A percentile compares a stretch with the other conserved stretches of the same genome.
Conservation (phyloP, 2,797 vertebrate species). For the Bovichtus diacanthus region DNA sequence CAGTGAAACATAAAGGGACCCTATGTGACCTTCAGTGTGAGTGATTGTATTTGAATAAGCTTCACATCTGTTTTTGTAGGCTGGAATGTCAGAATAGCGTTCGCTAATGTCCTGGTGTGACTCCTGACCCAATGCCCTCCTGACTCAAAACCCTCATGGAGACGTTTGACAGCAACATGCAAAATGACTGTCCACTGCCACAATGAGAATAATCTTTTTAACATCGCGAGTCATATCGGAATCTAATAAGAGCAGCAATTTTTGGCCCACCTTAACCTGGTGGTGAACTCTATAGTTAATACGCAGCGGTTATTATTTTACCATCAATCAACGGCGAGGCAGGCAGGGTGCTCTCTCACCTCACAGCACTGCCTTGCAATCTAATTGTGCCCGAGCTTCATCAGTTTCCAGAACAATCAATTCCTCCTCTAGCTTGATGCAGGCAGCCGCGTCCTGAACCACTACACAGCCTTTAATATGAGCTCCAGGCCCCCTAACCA, state of each 20-base stretch:
- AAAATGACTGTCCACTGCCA: conserved; percentile 61
- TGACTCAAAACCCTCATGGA: conserved; percentile 26
- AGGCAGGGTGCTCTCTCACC: conserved; percentile 89
- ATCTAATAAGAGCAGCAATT: conserved; percentile 93
- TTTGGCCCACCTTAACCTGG: conserved; percentile 94
- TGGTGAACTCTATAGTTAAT: conserved; percentile 98
- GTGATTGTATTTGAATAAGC: conserved; percentile 75
- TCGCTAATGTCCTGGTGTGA: conserved; percentile 57
- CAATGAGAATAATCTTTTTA: conserved; percentile 75
- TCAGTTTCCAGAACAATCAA: conserved; percentile 95
- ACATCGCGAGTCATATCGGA: conserved; percentile 86
- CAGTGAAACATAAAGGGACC: conserved; percentile 57
- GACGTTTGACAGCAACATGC: conserved; percentile 62
- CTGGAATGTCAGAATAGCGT: conserved; percentile 58
- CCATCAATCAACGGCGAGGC: conserved; percentile 92
- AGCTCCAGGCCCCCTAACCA: conserved; percentile 87
- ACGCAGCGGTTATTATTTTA: conserved; percentile 97
- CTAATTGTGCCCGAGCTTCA: conserved; percentile 98
- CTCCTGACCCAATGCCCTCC: conserved; percentile 71
- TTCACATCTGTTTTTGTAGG: conserved; percentile 68
- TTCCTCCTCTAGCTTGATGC: conserved; percentile 90
- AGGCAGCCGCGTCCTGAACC: conserved; percentile 84
- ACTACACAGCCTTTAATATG: conserved; percentile 90
- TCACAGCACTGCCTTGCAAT: conserved; percentile 94
- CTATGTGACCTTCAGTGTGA: conserved; percentile 61